Conservation (phyloP, 2,888 invertebrate genomes). For the Petrolisthes cinctipes region DNA sequence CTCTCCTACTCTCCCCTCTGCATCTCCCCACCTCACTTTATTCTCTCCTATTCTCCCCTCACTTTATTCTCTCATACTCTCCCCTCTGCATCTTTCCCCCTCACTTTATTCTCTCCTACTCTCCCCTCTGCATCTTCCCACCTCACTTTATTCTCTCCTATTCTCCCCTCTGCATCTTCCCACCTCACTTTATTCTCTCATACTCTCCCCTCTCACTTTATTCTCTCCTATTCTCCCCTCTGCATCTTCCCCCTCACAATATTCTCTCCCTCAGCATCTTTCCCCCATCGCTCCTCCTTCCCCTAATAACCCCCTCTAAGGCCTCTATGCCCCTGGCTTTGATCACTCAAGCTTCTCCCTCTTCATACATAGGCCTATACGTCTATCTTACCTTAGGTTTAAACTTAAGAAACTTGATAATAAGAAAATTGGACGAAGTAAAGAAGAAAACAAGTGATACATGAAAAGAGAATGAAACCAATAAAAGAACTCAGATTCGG, state of each 20-base stretch:
- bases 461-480: neutral
- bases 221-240: neutral
- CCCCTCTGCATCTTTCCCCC: neutral
- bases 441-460: neutral
- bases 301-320: neutral
- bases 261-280: neutral
- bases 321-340: neutral
- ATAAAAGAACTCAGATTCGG: too few species aligned
- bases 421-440: neutral
- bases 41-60: neutral
- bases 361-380: neutral
- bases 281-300: neutral
- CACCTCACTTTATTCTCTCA: neutral
- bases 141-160: neutral
- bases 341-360: neutral
- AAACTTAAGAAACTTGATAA: neutral
- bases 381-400: neutral
- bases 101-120: too few species aligned
- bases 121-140: neutral
- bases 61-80: neutral
- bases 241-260: neutral
- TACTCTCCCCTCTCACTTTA: neutral
- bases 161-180: neutral
- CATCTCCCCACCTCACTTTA: neutral
- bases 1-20: neutral